Evolutionary conservation across 2,797 vertebrate genomes (phyloP), one percentile per base, ranked within the genome.

Genomic region (Acanthiza pusilla): DNA sequence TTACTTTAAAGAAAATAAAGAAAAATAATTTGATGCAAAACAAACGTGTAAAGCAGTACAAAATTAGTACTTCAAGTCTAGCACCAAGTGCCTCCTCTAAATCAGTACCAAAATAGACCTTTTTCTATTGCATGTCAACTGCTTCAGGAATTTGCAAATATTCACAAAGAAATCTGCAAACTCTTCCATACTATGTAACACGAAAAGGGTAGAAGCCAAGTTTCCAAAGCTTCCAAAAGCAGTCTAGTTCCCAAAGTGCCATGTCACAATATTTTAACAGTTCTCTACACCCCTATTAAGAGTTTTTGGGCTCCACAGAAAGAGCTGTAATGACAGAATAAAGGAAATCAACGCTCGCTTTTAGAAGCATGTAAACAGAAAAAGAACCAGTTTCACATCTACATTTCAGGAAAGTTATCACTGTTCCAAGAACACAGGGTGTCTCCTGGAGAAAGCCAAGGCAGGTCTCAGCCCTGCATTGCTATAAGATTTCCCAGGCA

Each of bases 101-200:
- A 84, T 51, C 60, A 67, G 32, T 11, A 82, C 25, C 63, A 90
- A 81, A 85, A 65, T 29, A 79, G 7, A 72, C 51, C 48, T 62
- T 62, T 62, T 34, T 57, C 20, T 36, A 20, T 29, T 11, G 1
- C 34, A 2, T 10, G 70, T 45, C 88, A 86, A 51, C 71, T 77
- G 68, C 89, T 94, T 86, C 11, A 15, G 77, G 88, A 89, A 95
- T 72, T 83, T 97, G 96, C 93, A 97, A 97, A 97, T 91, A 94
- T 96, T 94, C 93, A 70, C 72, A 75, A 95, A 88, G 92, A 95
- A 96, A 95, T 93, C 78, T 94, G 88, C 85, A 97, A 95, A 92
- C 91, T 92, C 63, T 78, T 55, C 77, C 47, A 38, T 51, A 48
- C n/a, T 89, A 50, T 67, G 83, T 70, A 82, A 57, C 26, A 63